Conservation (phyloP, 2,797 vertebrate genomes). For the Leucoraja ocellata region DNA sequence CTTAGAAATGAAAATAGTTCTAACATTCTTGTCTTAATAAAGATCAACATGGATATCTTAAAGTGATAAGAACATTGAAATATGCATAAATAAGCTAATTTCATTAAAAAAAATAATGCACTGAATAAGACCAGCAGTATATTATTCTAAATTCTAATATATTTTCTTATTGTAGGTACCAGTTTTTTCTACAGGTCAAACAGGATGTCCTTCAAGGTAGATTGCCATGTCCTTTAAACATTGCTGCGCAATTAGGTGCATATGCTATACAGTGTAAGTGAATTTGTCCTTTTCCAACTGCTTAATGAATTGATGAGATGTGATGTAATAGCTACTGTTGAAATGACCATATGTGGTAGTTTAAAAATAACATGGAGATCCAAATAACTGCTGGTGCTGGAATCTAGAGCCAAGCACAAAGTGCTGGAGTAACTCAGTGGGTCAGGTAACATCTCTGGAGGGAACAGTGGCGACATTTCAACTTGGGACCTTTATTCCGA, state of each 20-base stretch:
- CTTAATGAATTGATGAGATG: not conserved
- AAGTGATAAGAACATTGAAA: not conserved
- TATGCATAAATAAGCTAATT: not conserved
- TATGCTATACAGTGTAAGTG: conserved; percentile 72
- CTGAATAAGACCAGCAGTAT: conserved; percentile 32
- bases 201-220: conserved; percentile 79
- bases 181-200: conserved; percentile 80
- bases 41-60: not conserved
- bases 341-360: not conserved
- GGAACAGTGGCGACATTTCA: not conserved
- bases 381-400: too few species aligned
- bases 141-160: conserved; percentile 43
- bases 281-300: not conserved
- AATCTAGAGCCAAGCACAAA: too few species aligned
- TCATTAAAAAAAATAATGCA: not conserved
- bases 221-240: conserved; percentile 63
- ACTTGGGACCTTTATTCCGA: not conserved
- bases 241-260: conserved; percentile 67
- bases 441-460: too few species aligned
- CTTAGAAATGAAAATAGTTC: not conserved
- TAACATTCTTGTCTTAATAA: not conserved
- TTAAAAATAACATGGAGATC: conserved; percentile 11
- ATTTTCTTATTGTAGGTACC: conserved; percentile 63
- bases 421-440: too few species aligned
- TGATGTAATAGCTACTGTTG: conserved; percentile 13